phyloP scores from a whole-genome alignment of 2,888 invertebrate species.

The Peribatodes rhomboidaria region DNA sequence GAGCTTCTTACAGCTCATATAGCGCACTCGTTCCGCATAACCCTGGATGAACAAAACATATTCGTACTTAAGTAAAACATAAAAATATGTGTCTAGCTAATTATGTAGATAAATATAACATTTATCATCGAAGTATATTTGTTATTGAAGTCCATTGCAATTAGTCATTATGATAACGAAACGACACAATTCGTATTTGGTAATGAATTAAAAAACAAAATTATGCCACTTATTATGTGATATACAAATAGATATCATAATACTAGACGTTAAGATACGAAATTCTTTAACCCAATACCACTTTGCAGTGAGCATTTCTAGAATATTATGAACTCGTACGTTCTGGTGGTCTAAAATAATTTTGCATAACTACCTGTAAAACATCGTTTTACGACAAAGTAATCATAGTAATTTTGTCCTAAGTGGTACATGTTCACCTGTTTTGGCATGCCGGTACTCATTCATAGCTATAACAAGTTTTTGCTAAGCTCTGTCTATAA shows the following conservation, averaged over 20 bases:
- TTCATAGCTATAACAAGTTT: conserved; percentile 1
- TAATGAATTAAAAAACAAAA: too few species aligned
- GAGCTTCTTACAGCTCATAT: too few species aligned
- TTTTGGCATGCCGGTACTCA: conserved; percentile 34
- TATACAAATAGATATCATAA: too few species aligned
- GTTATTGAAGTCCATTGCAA: background rate
- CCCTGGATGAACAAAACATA: too few species aligned
- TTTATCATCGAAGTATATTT: background rate
- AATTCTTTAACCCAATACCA: background rate
- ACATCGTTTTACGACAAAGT: conserved; percentile 5
- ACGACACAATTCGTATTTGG: background rate
- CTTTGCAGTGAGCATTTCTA: too few species aligned
- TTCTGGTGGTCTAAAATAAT: conserved; percentile 3
- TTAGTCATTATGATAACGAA: background rate
- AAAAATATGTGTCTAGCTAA: background rate
- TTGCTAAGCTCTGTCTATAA: background rate
- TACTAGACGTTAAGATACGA: background rate
- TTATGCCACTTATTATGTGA: background rate
- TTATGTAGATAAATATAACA: background rate
- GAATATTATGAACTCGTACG: background rate
- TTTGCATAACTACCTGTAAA: conserved; percentile 7
- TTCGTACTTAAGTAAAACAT: too few species aligned
- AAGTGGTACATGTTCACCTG: conserved; percentile 38
- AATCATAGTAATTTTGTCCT: conserved; percentile 21
- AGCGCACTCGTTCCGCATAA: too few species aligned